Evolutionary conservation across 2,113 vertebrate genomes (phyloP), one percentile per base, ranked within the genome.

Genomic region (Xiphias gladius): DNA sequence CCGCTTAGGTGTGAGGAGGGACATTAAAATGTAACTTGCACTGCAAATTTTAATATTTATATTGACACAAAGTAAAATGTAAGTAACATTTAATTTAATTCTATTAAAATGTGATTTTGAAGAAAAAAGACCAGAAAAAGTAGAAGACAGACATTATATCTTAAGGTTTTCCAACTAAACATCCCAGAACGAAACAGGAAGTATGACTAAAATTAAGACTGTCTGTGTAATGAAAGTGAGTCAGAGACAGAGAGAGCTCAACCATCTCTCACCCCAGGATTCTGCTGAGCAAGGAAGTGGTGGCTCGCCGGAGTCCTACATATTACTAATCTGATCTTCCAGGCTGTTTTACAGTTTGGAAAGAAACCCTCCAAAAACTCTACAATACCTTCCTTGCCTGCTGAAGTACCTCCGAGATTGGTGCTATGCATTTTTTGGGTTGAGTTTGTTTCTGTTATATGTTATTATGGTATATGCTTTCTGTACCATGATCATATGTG

Each of bases 251-350:
- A 39, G 50, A 55, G n/a, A 55, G 54, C 16, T 54, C 5, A 74
- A 41, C 6, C 13, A 52, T 28, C 12, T 28, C 17, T 67, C 17
- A 22, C 17, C 17, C n/a, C 5, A n/a, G 12, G 54, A 67, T 22
- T 22, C 43, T 54, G 46, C 22, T 20, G 24, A 37, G 17, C 2
- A 30, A 46, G 61, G 43, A 67, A 30, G 8, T 68, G 26, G 16
- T 66, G 3, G 3, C 8, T 41, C 32, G 12, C 32, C 7, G 17
- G 12, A 58, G 19, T 59, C 20, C 19, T 11, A 11, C 12, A 58
- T 70, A 52, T 65, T 22, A 58, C 35, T 65, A 26, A 62, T 59
- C n/a, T n/a, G 24, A 66, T 80, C 7, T 2, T 66, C 5, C 26
- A 46, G 26, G 4, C n/a, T n/a, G 48, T 58, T 3, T 54, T 43